These are phyloP conservation scores for Merodon equestris DNA, from an alignment of 2,888 invertebrate species.

Conservation along the genomic window DNA sequence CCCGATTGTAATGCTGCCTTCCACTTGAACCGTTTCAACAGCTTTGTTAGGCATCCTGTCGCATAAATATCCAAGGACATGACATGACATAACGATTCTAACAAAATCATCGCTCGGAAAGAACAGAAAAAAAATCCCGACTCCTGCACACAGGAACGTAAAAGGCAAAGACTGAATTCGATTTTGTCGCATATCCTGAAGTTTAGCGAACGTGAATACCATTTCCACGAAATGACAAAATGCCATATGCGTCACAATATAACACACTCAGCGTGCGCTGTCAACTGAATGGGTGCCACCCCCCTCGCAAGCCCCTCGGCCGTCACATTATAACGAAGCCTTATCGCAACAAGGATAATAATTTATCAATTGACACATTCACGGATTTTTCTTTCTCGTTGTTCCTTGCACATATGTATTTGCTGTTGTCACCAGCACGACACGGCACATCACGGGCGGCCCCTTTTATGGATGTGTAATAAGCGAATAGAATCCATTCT, in stretches of 20 bases:
- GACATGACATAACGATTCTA: constrained; percentile 28
- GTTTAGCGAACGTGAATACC: constrained; percentile 51
- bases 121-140: constrained; percentile 8
- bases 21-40: constrained; percentile 37
- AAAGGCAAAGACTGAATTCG: constrained; percentile 43
- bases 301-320: constrained; percentile 15
- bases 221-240: constrained; percentile 56
- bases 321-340: constrained; percentile 1
- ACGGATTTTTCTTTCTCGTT: constrained; percentile 32
- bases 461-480: constrained; percentile 59
- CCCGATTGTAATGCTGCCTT: constrained; percentile 1
- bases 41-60: constrained; percentile 38
- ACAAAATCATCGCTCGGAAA: constrained; percentile 7
- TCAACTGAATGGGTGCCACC: constrained; percentile 41
- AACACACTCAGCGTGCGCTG: constrained; percentile 42
- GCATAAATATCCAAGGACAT: constrained; percentile 55
- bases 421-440: constrained; percentile 25
- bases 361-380: constrained; percentile 68
- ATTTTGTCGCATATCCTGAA: constrained; percentile 57
- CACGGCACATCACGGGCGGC: constrained; percentile 30
- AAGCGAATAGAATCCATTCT: constrained; percentile 61
- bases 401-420: background rate
- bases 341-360: constrained; percentile 61
- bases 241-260: constrained; percentile 54
- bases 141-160: constrained; percentile 11